phyloP scores from a whole-genome alignment of 2,113 vertebrate genomes.

The Trinectes maculatus region DNA sequence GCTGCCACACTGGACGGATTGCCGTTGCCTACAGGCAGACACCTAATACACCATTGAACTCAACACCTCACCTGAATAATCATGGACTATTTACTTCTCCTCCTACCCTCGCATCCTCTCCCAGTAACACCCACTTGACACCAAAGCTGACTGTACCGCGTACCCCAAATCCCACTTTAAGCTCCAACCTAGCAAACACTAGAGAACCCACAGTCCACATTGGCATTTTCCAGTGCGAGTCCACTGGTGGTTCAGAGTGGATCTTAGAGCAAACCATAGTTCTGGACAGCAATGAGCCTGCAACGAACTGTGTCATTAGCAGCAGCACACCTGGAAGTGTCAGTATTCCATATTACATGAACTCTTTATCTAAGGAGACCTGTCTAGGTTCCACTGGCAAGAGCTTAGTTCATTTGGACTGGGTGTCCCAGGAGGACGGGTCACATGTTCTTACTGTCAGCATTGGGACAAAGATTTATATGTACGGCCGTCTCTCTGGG shows the following conservation, averaged over 20 bases:
- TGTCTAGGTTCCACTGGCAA: slow-evolving; percentile 72
- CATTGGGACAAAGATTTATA: slow-evolving; percentile 93
- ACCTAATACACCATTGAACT: slow-evolving; percentile 60
- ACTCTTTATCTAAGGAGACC: slow-evolving; percentile 68
- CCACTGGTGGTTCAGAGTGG: slow-evolving; percentile 96
- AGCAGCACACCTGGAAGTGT: slow-evolving; percentile 75
- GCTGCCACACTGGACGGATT: slow-evolving; percentile 93
- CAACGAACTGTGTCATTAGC: slow-evolving; percentile 60
- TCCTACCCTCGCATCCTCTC: slow-evolving; percentile 62
- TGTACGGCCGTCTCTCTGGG: slow-evolving; percentile 91
- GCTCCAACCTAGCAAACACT: slow-evolving; percentile 32
- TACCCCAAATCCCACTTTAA: slow-evolving; percentile 32
- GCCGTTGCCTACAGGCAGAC: slow-evolving; percentile 90
- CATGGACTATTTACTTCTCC: slow-evolving; percentile 39
- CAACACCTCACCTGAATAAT: slow-evolving; percentile 50
- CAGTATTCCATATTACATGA: slow-evolving; percentile 65
- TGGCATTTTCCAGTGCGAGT: slow-evolving; percentile 95
- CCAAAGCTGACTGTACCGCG: slow-evolving; percentile 38
- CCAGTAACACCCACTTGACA: slow-evolving; percentile 37
- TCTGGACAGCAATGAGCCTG: slow-evolving; percentile 81
- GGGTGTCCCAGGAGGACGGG: slow-evolving; percentile 98
- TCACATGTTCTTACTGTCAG: slow-evolving; percentile 95
- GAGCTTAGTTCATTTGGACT: slow-evolving; percentile 92
- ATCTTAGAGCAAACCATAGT: slow-evolving; percentile 92
- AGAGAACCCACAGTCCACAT: slow-evolving; percentile 86